phyloP scores from a whole-genome alignment of 2,113 vertebrate species.

The Hypanus sabinus region DNA sequence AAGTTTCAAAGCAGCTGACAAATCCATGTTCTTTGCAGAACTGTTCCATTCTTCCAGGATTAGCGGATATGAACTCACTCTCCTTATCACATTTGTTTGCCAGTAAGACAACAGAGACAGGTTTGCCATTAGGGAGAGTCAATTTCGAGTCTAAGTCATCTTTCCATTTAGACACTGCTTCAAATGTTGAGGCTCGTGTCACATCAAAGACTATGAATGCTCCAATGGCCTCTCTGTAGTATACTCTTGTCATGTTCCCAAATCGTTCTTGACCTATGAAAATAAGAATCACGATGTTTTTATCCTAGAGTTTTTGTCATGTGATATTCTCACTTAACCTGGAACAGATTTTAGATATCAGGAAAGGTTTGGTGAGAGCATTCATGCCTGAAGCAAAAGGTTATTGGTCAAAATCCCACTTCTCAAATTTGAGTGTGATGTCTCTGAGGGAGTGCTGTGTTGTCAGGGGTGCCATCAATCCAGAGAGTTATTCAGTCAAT shows the following conservation, averaged over 20 bases:
- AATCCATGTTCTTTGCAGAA: conserved; percentile 74
- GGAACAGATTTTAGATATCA: neutral
- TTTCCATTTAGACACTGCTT: conserved; percentile 74
- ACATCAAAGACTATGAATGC: conserved; percentile 74
- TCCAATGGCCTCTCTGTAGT: conserved; percentile 73
- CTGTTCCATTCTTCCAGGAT: conserved; percentile 70
- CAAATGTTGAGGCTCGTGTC: conserved; percentile 69
- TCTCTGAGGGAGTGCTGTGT: too few species aligned
- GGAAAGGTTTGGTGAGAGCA: neutral
- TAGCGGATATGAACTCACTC: conserved; percentile 62
- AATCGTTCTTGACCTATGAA: conserved; percentile 69
- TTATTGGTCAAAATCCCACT: too few species aligned
- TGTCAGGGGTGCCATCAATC: too few species aligned
- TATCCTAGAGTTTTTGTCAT: neutral
- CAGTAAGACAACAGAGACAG: conserved; percentile 64
- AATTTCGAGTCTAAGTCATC: conserved; percentile 73
- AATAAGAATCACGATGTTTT: conserved; percentile 38
- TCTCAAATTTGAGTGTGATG: too few species aligned
- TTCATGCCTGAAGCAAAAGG: too few species aligned
- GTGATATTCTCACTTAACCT: neutral
- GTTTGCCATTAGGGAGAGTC: conserved; percentile 67
- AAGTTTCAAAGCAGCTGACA: conserved; percentile 72
- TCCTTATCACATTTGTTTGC: conserved; percentile 73
- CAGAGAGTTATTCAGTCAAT: too few species aligned
- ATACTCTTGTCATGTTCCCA: conserved; percentile 75